phyloP scores from a whole-genome alignment of 2,113 vertebrate genomes.

The Morone chrysops region DNA sequence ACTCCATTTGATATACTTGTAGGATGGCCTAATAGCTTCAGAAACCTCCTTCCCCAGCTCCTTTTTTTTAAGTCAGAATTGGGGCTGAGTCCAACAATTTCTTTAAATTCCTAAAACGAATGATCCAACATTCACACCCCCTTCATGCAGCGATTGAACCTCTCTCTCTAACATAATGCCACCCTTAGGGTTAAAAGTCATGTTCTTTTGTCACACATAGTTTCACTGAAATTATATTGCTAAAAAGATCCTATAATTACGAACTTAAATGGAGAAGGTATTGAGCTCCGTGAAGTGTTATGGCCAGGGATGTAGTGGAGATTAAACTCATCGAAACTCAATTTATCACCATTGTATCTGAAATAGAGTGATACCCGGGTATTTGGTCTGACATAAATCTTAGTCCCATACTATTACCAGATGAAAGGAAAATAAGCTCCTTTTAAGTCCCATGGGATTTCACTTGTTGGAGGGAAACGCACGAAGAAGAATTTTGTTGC shows the following conservation, averaged over 20 bases:
- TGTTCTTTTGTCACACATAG: background rate
- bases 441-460: too few species aligned
- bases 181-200: background rate
- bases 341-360: slow-evolving; percentile 29
- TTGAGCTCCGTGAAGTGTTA: slow-evolving; percentile 30
- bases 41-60: rapidly evolving
- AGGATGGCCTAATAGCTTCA: background rate
- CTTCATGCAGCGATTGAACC: background rate
- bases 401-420: slow-evolving; percentile 13
- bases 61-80: background rate
- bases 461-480: too few species aligned
- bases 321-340: slow-evolving; percentile 40
- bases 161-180: background rate
- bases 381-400: slow-evolving; percentile 39
- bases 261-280: background rate
- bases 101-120: background rate
- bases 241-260: slow-evolving; percentile 12
- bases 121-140: background rate
- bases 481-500: too few species aligned
- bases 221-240: slow-evolving; percentile 21
- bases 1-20: background rate
- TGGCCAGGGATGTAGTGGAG: slow-evolving; percentile 25
- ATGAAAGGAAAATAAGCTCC: background rate
- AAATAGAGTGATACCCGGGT: slow-evolving; percentile 22
- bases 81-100: background rate